These are phyloP conservation scores for Mormyrus iriodes DNA, from an alignment of 2,113 vertebrate species.

Conservation along the genomic window DNA sequence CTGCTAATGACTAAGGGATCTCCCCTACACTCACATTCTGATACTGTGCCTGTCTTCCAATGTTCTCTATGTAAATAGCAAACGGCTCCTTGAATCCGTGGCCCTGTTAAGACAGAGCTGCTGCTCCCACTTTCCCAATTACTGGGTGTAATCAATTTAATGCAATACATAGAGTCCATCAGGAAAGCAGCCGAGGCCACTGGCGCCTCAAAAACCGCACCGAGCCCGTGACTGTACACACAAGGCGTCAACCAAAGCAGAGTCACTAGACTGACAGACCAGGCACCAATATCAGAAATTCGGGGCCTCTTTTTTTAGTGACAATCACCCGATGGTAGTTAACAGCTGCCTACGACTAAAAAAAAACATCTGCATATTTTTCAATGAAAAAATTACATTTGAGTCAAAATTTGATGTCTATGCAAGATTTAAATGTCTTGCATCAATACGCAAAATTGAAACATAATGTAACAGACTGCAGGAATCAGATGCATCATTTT, in stretches of 20 bases:
- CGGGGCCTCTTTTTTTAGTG: background rate
- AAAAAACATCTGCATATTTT: background rate
- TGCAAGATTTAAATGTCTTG: background rate
- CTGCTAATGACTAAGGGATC: background rate
- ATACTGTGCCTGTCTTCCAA: background rate
- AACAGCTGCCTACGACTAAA: background rate
- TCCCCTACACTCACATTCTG: background rate
- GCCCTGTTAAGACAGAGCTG: background rate
- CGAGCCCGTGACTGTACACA: background rate
- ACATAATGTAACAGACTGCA: constrained; percentile 41
- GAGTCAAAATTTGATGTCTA: background rate
- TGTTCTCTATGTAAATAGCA: too few species aligned
- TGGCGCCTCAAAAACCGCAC: background rate
- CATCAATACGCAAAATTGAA: constrained; percentile 42
- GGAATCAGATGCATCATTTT: background rate
- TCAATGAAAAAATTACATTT: background rate
- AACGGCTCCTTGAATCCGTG: background rate
- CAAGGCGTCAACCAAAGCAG: background rate
- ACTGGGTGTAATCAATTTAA: too few species aligned
- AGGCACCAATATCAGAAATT: background rate
- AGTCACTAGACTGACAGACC: background rate
- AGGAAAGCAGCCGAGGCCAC: background rate
- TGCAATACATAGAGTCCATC: too few species aligned
- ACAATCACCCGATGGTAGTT: background rate
- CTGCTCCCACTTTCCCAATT: background rate